Conservation (phyloP, 2,797 vertebrate genomes). For the Petrocephalus schoutedeni region DNA sequence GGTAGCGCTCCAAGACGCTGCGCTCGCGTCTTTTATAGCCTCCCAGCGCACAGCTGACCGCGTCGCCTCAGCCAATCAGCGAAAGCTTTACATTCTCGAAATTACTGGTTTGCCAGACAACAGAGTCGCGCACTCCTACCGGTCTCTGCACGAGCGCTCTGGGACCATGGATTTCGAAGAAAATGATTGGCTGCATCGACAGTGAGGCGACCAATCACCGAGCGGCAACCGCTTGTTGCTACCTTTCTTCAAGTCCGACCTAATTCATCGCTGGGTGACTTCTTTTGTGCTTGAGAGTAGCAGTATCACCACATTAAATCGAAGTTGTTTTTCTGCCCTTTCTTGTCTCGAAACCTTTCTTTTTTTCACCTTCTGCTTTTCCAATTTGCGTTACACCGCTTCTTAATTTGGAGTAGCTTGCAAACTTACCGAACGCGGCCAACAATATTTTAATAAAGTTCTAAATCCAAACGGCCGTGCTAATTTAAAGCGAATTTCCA, state of each 20-base stretch:
- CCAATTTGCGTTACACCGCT: not conserved
- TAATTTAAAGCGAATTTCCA: not conserved
- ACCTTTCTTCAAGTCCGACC: slow-evolving; percentile 4
- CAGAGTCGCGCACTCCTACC: not conserved
- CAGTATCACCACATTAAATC: not conserved
- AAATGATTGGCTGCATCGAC: slow-evolving; percentile 33
- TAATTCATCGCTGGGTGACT: not conserved
- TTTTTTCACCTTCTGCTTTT: not conserved
- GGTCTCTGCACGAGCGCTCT: not conserved
- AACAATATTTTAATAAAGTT: slow-evolving; percentile 6
- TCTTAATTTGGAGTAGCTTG: not conserved
- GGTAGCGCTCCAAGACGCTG: not conserved
- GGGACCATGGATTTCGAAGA: not conserved
- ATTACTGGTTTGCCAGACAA: slow-evolving; percentile 23
- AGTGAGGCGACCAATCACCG: slow-evolving; percentile 31
- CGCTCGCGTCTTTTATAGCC: slow-evolving; percentile 35
- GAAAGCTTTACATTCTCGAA: slow-evolving; percentile 20
- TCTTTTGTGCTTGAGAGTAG: not conserved
- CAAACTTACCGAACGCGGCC: not conserved
- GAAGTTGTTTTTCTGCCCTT: not conserved
- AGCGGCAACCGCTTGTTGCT: slow-evolving; percentile 32
- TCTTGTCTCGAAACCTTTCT: not conserved
- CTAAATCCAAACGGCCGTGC: not conserved
- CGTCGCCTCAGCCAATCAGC: slow-evolving; percentile 37
- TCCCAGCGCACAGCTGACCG: slow-evolving; percentile 26